A percentile compares a stretch with the other conserved stretches of the same genome.
Evolutionary conservation across 2,797 vertebrate genomes (phyloP).

Genomic region (Leptoclinus maculatus): DNA sequence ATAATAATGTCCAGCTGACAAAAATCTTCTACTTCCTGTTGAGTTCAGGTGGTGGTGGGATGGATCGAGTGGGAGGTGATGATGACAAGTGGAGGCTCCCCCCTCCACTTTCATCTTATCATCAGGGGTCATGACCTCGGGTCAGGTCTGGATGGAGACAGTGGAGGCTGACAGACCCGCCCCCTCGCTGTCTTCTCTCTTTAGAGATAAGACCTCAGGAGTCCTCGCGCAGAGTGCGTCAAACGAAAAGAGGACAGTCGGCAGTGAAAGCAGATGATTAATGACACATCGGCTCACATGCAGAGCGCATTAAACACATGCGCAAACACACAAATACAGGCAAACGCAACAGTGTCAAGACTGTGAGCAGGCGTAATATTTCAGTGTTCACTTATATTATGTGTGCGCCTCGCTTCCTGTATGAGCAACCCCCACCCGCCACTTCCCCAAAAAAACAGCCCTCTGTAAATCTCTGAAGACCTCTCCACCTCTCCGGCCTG

Average conservation of each 20-base stretch:
- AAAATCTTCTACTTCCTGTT: not conserved
- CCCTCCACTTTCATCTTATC: constrained; percentile 73
- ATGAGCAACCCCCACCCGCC: constrained; percentile 27
- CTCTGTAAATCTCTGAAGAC: constrained; percentile 69
- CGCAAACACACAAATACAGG: constrained; percentile 26
- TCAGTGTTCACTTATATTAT: constrained; percentile 61
- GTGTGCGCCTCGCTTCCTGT: constrained; percentile 54
- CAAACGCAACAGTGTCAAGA: constrained; percentile 46
- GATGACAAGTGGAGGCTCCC: constrained; percentile 36
- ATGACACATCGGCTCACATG: constrained; percentile 35
- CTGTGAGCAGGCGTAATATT: constrained; percentile 55
- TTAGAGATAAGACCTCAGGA: constrained; percentile 36
- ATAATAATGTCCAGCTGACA: not conserved
- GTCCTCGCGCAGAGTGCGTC: constrained; percentile 16
- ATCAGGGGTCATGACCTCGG: constrained; percentile 47
- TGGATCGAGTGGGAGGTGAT: constrained; percentile 5
- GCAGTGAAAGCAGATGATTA: constrained; percentile 55
- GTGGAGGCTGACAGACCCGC: constrained; percentile 5
- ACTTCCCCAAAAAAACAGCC: constrained; percentile 40
- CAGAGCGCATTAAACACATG: constrained; percentile 8
- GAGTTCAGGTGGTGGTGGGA: constrained; percentile 8
- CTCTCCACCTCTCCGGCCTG: constrained; percentile 56
- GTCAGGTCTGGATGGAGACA: constrained; percentile 35
- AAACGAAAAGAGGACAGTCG: constrained; percentile 26
- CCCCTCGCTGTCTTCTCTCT: constrained; percentile 1